Percentiles rank a stretch among this genome's conserved stretches.
phyloP scores from a whole-genome alignment of 2,797 vertebrate genomes.

The Sebastes steindachneri region DNA sequence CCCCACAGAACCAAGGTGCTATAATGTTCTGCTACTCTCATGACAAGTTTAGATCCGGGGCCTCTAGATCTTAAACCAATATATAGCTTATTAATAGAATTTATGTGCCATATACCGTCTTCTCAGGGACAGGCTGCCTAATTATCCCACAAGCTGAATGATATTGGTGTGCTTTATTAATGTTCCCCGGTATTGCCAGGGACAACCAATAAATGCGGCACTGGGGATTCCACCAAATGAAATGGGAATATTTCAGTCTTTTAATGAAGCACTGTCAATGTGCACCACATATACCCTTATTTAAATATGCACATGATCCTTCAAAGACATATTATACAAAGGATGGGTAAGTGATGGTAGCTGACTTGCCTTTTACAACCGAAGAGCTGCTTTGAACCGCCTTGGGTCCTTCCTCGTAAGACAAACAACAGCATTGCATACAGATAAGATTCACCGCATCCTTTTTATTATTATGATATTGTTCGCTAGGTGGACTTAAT shows the following conservation, averaged over 20 bases:
- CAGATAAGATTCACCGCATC: slow-evolving; percentile 56
- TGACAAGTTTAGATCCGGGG: slow-evolving; percentile 69
- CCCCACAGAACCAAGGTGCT: slow-evolving; percentile 56
- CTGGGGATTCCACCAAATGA: slow-evolving; percentile 73
- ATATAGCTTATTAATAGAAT: slow-evolving; percentile 83
- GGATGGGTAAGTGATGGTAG: slow-evolving; percentile 60
- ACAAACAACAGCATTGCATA: slow-evolving; percentile 58
- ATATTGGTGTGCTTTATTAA: slow-evolving; percentile 81
- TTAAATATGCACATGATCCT: slow-evolving; percentile 67
- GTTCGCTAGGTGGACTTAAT: slow-evolving; percentile 64
- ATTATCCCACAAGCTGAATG: slow-evolving; percentile 78
- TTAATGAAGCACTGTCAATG: slow-evolving; percentile 78
- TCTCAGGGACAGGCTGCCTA: slow-evolving; percentile 67
- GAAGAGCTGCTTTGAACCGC: slow-evolving; percentile 54
- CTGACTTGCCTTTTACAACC: slow-evolving; percentile 66
- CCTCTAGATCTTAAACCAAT: slow-evolving; percentile 77
- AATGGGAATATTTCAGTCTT: slow-evolving; percentile 77
- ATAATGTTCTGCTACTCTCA: slow-evolving; percentile 62
- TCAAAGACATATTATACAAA: slow-evolving; percentile 72
- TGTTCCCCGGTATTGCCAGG: slow-evolving; percentile 68
- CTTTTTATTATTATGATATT: slow-evolving; percentile 68
- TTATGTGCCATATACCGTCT: slow-evolving; percentile 76
- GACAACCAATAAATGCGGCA: slow-evolving; percentile 80
- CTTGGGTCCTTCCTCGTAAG: slow-evolving; percentile 52
- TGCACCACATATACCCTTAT: slow-evolving; percentile 57